These are phyloP conservation scores for Galerucella pusilla DNA, from an alignment of 2,888 invertebrate species.

Conservation along the genomic window DNA sequence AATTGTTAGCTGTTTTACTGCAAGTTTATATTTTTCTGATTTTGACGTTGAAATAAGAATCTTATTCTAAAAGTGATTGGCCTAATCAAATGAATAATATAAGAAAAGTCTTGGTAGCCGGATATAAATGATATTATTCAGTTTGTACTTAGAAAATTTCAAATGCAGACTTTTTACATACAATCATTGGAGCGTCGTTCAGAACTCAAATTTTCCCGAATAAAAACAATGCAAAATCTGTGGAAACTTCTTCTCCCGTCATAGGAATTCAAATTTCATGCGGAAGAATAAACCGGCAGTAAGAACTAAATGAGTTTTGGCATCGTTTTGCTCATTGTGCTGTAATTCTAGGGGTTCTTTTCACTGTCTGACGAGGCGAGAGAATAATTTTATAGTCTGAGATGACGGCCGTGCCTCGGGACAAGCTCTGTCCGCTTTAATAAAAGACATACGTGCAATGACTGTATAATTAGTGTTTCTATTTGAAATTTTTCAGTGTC, in stretches of 20 bases:
- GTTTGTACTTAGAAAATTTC: background rate
- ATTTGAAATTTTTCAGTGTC: constrained; percentile 41
- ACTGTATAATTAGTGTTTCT: constrained; percentile 53
- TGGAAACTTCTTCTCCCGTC: background rate
- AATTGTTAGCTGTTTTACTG: no score
- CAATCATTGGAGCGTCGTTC: background rate
- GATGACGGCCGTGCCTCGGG: constrained; percentile 57
- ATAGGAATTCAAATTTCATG: constrained; percentile 43
- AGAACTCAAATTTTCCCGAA: background rate
- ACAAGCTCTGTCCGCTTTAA: constrained; percentile 56
- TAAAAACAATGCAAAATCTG: constrained; percentile 13
- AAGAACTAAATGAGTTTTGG: constrained; percentile 56
- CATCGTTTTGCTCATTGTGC: constrained; percentile 55
- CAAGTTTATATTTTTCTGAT: no score
- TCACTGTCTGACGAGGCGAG: constrained; percentile 52
- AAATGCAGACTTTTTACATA: background rate
- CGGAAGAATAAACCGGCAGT: constrained; percentile 49
- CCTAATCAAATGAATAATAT: no score
- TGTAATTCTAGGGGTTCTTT: constrained; percentile 57
- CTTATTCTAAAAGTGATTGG: no score
- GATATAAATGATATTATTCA: no score
- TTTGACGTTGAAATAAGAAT: no score
- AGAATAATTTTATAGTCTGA: constrained; percentile 58
- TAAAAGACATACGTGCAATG: constrained; percentile 55
- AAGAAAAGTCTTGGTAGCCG: no score